Evolutionary conservation across 2,888 invertebrate genomes (phyloP), one percentile per base, ranked within the genome.

Genomic region (Zaprionus obscuricornis): DNA sequence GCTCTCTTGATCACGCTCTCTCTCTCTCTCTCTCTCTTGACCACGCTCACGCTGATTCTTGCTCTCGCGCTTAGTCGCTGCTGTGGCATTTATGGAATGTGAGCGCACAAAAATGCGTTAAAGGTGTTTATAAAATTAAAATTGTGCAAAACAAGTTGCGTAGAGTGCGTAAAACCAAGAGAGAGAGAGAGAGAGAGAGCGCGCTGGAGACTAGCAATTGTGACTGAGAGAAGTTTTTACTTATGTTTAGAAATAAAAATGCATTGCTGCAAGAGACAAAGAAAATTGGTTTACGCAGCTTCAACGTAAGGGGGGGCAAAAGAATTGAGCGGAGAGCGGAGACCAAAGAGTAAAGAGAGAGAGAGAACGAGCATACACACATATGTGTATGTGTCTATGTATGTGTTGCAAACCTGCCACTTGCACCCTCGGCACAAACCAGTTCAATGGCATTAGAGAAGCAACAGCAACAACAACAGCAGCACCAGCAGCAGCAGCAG

Each of bases 51-150:
- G 14, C 22, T 33, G 18, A 7, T 22, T 17, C 31, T 47, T 47
- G 40, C 51, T 22, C 31, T 29, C 39, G 16, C 39, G 14, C 16
- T 45, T 42, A 20, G 59, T 57, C 50, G 47, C 45, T 46, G 51
- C 58, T 64, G 39, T 64, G 85, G 81, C 74, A 82, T 82, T 84
- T 82, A 84, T 82, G 81, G 81, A 82, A 82, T 82, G 81, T 84
- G 78, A 84, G 81, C 78, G 82, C 78, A 78, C 74, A 82, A 82
- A 82, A 84, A 82, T 82, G 81, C 81, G 81, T 82, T 84, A 84
- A 82, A 82, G 81, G 81, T 82, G 81, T 84, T 82, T 82, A 82
- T 84, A 82, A 84, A 82, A 82, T 82, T 82, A 82, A 82, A 74
- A 82, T 82, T 82, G 81, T 82, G 82, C 78, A 74, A 78, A 82